phyloP scores from a whole-genome alignment of 2,797 vertebrate genomes.

The Pampus argenteus region DNA sequence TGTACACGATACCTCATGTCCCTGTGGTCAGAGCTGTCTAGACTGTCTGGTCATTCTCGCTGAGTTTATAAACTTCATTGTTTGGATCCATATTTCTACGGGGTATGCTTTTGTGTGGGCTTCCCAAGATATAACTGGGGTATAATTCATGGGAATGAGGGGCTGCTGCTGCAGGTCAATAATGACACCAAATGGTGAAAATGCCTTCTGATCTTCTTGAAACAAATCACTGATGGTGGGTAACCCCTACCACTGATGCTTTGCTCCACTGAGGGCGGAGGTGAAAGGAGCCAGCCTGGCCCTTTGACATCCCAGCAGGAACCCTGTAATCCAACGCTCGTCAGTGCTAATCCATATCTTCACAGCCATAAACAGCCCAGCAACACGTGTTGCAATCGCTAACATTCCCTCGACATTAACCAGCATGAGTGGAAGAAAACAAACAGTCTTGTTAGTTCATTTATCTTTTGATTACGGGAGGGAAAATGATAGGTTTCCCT shows the following conservation, averaged over 20 bases:
- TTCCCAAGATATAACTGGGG: constrained; percentile 65
- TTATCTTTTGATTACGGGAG: constrained; percentile 13
- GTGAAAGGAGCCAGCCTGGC: constrained; percentile 64
- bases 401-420: constrained; percentile 35
- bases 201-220: constrained; percentile 85
- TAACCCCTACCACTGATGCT: constrained; percentile 68
- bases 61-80: constrained; percentile 58
- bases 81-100: constrained; percentile 46
- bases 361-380: constrained; percentile 53
- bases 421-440: constrained; percentile 20
- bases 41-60: constrained; percentile 30
- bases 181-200: constrained; percentile 76
- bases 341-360: constrained; percentile 70
- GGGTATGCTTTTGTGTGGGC: constrained; percentile 58
- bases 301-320: constrained; percentile 75
- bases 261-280: constrained; percentile 58
- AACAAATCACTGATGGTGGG: constrained; percentile 79
- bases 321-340: constrained; percentile 77
- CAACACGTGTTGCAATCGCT: constrained; percentile 39
- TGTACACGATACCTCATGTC: constrained; percentile 46
- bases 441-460: constrained; percentile 7
- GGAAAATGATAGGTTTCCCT: constrained; percentile 14
- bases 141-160: constrained; percentile 66
- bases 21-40: constrained; percentile 37
- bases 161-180: constrained; percentile 61